Evolutionary conservation across 2,113 vertebrate species (phyloP).

Genomic region (Lamprotornis superbus): DNA sequence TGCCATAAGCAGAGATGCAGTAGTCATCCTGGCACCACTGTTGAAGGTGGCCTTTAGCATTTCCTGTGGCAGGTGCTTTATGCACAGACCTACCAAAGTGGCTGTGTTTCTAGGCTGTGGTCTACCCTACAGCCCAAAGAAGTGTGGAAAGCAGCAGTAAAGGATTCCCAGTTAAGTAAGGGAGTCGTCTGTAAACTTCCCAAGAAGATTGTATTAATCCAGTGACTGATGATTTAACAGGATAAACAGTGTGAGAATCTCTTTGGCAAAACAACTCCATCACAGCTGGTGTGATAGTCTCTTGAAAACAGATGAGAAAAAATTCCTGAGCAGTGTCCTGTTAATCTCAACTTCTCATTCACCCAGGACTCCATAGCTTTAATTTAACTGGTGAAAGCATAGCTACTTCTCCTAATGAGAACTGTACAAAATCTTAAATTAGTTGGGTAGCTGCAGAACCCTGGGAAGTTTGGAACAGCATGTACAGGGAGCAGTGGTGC

Average conservation of each 20-base stretch:
- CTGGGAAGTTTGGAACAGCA: neutral
- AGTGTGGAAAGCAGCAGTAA: neutral
- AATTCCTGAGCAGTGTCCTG: neutral
- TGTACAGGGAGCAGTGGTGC: conserved; percentile 40
- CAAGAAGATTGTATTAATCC: neutral
- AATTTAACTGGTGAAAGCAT: neutral
- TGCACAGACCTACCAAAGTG: neutral
- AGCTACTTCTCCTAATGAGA: conserved; percentile 14
- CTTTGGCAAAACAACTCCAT: neutral
- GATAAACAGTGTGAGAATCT: neutral
- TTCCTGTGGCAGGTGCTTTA: neutral
- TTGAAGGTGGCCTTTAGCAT: neutral
- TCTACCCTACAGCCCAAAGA: neutral
- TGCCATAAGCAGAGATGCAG: neutral
- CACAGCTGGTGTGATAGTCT: neutral
- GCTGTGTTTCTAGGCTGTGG: neutral
- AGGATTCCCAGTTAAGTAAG: neutral
- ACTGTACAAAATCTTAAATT: conserved; percentile 15
- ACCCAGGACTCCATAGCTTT: neutral
- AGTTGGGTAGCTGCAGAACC: neutral
- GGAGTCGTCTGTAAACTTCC: neutral
- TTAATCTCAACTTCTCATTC: neutral
- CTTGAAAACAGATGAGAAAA: neutral
- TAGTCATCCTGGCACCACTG: neutral
- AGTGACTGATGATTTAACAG: neutral